Conservation (phyloP, 2,888 invertebrate genomes). For the Ptychoptera contaminata region DNA sequence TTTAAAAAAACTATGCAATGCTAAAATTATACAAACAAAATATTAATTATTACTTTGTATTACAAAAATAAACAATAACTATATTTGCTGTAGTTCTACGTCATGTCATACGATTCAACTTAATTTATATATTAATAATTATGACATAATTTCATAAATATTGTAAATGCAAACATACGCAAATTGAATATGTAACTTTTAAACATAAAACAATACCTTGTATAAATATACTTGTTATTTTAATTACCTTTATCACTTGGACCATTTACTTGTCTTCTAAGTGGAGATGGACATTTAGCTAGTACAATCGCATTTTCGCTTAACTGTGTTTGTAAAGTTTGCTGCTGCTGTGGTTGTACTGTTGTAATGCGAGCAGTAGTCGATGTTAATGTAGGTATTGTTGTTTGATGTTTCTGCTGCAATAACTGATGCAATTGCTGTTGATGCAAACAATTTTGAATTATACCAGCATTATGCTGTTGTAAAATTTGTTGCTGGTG, state of each 20-base stretch:
- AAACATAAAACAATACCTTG: too few relatives aligned
- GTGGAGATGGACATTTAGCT: conserved; percentile 7
- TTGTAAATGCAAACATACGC: too few relatives aligned
- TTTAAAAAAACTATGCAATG: too few relatives aligned
- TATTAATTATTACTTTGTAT: too few relatives aligned
- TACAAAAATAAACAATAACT: too few relatives aligned
- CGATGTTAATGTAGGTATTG: neutral
- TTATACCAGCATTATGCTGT: conserved; percentile 16
- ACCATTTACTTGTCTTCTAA: conserved; percentile 25
- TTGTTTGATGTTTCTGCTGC: neutral
- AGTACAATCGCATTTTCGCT: conserved; percentile 9
- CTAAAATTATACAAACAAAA: too few relatives aligned
- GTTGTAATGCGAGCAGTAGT: neutral
- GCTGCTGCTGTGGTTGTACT: conserved; percentile 4
- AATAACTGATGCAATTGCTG: conserved; percentile 22
- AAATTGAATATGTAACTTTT: too few relatives aligned
- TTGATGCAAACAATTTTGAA: conserved; percentile 15
- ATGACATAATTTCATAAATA: too few relatives aligned
- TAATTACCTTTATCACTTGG: conserved; percentile 13
- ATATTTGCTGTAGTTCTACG: too few relatives aligned
- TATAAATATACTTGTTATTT: too few relatives aligned
- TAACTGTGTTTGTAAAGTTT: neutral
- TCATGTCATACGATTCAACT: too few relatives aligned
- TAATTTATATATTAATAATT: too few relatives aligned
- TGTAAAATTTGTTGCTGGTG: conserved; percentile 16